Percentiles rank a stretch among this genome's conserved stretches.
phyloP scores from a whole-genome alignment of 2,113 vertebrate genomes.

The Blennius ocellaris region DNA sequence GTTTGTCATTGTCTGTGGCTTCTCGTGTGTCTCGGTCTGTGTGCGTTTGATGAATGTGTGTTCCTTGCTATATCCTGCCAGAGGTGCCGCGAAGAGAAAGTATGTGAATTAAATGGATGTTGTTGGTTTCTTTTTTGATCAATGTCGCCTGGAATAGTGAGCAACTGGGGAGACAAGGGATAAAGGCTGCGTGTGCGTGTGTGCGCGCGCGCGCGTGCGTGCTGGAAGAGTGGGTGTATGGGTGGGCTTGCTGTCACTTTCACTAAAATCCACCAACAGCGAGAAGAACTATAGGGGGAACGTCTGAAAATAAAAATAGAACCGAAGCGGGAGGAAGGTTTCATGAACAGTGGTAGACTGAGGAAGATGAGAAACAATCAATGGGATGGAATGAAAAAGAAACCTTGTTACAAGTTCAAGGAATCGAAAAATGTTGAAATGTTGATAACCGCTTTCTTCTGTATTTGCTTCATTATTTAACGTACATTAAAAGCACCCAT shows the following conservation, averaged over 20 bases:
- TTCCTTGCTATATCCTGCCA: neutral
- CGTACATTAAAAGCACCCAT: no score
- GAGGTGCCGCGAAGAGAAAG: conserved; percentile 28
- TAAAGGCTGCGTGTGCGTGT: conserved; percentile 5
- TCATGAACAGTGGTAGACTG: conserved; percentile 1
- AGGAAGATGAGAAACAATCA: neutral
- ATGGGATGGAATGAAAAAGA: neutral
- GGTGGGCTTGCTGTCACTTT: conserved; percentile 64
- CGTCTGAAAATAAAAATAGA: conserved; percentile 44
- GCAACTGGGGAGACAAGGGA: neutral
- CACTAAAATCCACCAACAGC: conserved; percentile 46
- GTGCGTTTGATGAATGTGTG: no score
- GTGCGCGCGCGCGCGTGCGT: conserved; percentile 10
- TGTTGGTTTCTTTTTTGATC: conserved; percentile 33
- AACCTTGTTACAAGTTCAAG: neutral
- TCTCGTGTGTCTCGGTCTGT: neutral
- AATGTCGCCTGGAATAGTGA: conserved; percentile 46
- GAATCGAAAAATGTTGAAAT: neutral
- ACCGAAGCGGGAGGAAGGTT: neutral
- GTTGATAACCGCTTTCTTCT: neutral
- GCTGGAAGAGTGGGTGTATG: conserved; percentile 51
- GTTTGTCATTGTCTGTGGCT: conserved; percentile 23
- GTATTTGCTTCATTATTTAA: neutral
- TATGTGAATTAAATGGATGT: conserved; percentile 36
- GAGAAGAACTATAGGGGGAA: conserved; percentile 22